Evolutionary conservation across 2,797 vertebrate genomes (phyloP).

Genomic region (Lithobates pipiens): DNA sequence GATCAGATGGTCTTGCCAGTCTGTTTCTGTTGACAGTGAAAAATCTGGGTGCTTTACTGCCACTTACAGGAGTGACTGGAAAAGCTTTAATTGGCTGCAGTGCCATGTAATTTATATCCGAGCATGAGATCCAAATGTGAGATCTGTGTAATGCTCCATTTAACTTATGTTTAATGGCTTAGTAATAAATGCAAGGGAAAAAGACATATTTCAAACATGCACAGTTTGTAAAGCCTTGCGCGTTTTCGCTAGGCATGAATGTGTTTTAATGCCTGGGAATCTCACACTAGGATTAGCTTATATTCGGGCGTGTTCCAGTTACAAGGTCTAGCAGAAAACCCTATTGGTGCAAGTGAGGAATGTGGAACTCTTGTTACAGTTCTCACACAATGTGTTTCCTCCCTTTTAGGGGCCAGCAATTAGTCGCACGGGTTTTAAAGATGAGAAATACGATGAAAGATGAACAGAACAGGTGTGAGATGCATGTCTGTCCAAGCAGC

Average conservation of each 20-base stretch:
- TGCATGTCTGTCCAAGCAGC: slow-evolving; percentile 2
- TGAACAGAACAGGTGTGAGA: slow-evolving; percentile 32
- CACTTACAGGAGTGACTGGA: slow-evolving; percentile 54
- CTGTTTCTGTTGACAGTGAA: slow-evolving; percentile 35
- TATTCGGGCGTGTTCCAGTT: slow-evolving; percentile 2
- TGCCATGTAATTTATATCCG: slow-evolving; percentile 35
- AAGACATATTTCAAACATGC: slow-evolving; percentile 25
- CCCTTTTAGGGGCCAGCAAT: slow-evolving; percentile 45
- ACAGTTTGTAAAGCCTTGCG: slow-evolving; percentile 41
- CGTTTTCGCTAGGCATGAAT: slow-evolving; percentile 31
- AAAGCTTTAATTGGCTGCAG: slow-evolving; percentile 37
- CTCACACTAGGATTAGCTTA: slow-evolving; percentile 37
- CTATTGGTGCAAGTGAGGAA: slow-evolving; percentile 8
- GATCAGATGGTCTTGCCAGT: slow-evolving; percentile 47
- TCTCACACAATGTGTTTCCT: slow-evolving; percentile 33
- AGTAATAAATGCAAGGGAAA: slow-evolving; percentile 31
- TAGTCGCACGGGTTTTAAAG: slow-evolving; percentile 45
- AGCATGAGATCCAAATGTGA: slow-evolving; percentile 29
- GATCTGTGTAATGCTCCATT: slow-evolving; percentile 38
- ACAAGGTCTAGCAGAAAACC: slow-evolving; percentile 4
- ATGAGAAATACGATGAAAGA: slow-evolving; percentile 25
- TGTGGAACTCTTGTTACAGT: slow-evolving; percentile 35
- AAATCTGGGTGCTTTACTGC: slow-evolving; percentile 47
- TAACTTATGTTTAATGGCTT: slow-evolving; percentile 37
- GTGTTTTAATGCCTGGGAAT: slow-evolving; percentile 23